Conservation (phyloP, 2,113 vertebrate genomes). For the Dicrurus megarhynchus region DNA sequence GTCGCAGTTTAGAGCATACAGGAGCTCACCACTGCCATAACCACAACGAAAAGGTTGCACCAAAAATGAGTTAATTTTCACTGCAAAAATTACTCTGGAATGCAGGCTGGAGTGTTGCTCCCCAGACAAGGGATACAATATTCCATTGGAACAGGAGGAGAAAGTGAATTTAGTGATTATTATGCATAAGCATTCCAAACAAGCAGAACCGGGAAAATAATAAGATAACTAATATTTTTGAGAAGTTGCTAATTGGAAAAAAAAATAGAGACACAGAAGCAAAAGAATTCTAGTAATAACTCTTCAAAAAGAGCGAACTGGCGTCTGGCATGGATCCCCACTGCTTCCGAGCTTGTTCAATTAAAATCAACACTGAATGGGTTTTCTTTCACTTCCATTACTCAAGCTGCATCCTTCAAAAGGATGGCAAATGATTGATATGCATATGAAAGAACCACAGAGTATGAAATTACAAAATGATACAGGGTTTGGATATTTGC, state of each 20-base stretch:
- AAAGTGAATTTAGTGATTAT: background rate
- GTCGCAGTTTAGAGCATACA: background rate
- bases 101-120: background rate
- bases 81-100: background rate
- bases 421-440: constrained; percentile 55
- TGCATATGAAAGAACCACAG: constrained; percentile 56
- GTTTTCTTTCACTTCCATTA: constrained; percentile 44
- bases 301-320: background rate
- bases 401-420: constrained; percentile 61
- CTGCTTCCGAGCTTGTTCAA: constrained; percentile 3
- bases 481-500: constrained; percentile 59
- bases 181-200: background rate
- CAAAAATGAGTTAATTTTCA: background rate
- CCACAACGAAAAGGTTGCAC: background rate
- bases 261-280: background rate
- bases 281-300: constrained; percentile 6
- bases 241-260: constrained; percentile 18
- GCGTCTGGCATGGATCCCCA: constrained; percentile 5
- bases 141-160: background rate
- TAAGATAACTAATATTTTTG: constrained; percentile 26
- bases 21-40: background rate
- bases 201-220: background rate
- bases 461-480: constrained; percentile 61
- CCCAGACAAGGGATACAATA: background rate
- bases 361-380: constrained; percentile 55